A percentile compares a stretch with the other conserved stretches of the same genome.
Conservation (phyloP, 2,888 invertebrate species). For the Drosophila anomalipes region DNA sequence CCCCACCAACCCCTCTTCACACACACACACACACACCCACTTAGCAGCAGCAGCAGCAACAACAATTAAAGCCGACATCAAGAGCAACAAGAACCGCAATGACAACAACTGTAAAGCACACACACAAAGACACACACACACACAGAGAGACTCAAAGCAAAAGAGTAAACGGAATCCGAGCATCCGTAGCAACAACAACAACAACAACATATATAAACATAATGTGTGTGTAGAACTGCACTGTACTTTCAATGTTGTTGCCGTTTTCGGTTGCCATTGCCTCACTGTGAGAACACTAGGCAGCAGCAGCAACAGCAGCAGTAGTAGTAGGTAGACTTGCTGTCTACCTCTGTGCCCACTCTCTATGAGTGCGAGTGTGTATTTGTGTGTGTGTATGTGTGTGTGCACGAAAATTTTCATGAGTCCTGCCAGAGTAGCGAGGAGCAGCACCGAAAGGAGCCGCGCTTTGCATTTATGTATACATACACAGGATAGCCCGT, state of each 20-base stretch:
- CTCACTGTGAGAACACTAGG: conserved; percentile 69
- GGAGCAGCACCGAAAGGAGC: conserved; percentile 67
- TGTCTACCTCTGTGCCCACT: conserved; percentile 67
- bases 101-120: conserved; percentile 76
- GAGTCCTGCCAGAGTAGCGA: conserved; percentile 48
- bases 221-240: conserved; percentile 72
- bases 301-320: conserved; percentile 29
- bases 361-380: conserved; percentile 16
- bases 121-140: conserved; percentile 32
- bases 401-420: conserved; percentile 70
- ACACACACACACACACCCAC: conserved; percentile 54
- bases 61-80: conserved; percentile 61
- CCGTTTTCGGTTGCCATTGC: conserved; percentile 61
- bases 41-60: conserved; percentile 52
- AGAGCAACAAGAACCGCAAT: conserved; percentile 75
- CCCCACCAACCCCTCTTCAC: conserved; percentile 24
- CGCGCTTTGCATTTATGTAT: conserved; percentile 80
- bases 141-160: conserved; percentile 46
- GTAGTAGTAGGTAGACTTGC: conserved; percentile 69
- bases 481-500: conserved; percentile 59
- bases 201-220: conserved; percentile 53
- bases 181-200: conserved; percentile 61
- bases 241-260: conserved; percentile 68
- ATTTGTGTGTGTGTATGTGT: conserved; percentile 32
- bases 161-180: conserved; percentile 71